Evolutionary conservation across 2,113 vertebrate genomes (phyloP), one percentile per base, ranked within the genome.

Genomic region (Eretmochelys imbricata): DNA sequence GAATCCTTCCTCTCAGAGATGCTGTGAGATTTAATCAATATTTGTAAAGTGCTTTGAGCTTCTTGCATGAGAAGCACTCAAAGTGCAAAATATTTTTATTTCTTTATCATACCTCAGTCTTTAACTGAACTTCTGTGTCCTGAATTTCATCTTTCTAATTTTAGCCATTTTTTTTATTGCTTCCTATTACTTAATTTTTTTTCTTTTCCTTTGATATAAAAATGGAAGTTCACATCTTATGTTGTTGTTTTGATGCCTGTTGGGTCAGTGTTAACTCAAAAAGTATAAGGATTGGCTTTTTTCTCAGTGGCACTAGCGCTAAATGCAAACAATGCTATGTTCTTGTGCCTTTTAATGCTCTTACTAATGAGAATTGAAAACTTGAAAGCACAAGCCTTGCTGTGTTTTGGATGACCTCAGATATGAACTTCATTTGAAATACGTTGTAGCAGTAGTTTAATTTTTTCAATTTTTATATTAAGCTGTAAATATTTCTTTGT

Each of bases 381-480:
- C 35, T 57, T 54, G 35, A 13, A 80, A 57, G 92, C 19, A 81
- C 48, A 82, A 85, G 80, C 55, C 8, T 90, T 95, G 84, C 80
- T 4, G 54, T 78, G 91, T n/a, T 89, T 95, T 17, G 72, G 48
- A 24, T 90, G 69, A 42, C 59, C 90, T 12, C 87, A 80, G 89
- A 88, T 82, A 75, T 16, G 79, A 85, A 31, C 14, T 48, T 88
- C 0, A 12, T 11, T 72, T 50, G 53, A 84, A 50, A 55, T 78
- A 0, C 55, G 22, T 27, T 48, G 75, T 78, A 48, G 59, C 72
- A 62, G 8, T 94, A 84, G 85, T 35, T 75, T 62, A 5, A 82
- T 78, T 91, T 57, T 96, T 96, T 82, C 29, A 80, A 1, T 93
- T 93, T 80, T 83, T 14, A 87, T 88, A 89, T 83, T 93, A 95